Percentiles rank a stretch among this genome's conserved stretches.
phyloP scores from a whole-genome alignment of 2,888 invertebrate species.

The Drosophila neutralis region DNA sequence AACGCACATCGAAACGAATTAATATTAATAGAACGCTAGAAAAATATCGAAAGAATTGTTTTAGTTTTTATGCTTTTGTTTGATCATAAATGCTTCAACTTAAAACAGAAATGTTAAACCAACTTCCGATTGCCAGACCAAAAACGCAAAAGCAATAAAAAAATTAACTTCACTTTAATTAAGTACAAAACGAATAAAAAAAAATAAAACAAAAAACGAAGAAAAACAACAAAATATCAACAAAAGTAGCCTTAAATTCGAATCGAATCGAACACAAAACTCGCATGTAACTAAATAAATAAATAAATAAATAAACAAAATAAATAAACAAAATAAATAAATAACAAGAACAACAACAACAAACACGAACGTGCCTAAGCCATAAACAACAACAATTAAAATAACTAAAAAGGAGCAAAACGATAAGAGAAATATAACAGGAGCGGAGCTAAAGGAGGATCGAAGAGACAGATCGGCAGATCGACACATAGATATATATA shows the following conservation, averaged over 20 bases:
- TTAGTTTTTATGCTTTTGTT: neutral
- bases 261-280: constrained; percentile 45
- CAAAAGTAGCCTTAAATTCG: constrained; percentile 39
- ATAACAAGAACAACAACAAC: constrained; percentile 6
- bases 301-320: neutral
- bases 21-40: constrained; percentile 9
- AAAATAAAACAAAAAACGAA: neutral
- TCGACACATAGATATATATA: neutral
- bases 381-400: constrained; percentile 31
- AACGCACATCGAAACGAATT: constrained; percentile 4
- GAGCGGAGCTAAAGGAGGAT: neutral
- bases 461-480: neutral
- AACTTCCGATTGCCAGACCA: constrained; percentile 41
- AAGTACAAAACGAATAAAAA: constrained; percentile 7
- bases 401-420: constrained; percentile 6
- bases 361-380: constrained; percentile 72
- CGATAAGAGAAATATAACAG: neutral
- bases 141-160: constrained; percentile 23
- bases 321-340: constrained; percentile 8
- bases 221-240: constrained; percentile 1
- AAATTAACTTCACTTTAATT: constrained; percentile 4
- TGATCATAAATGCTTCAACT: constrained; percentile 1
- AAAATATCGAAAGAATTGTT: constrained; percentile 20
- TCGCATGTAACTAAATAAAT: constrained; percentile 25
- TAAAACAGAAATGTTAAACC: constrained; percentile 2